These are phyloP conservation scores for Hippocampus comes DNA, from an alignment of 2,113 vertebrate genomes.

Conservation along the genomic window DNA sequence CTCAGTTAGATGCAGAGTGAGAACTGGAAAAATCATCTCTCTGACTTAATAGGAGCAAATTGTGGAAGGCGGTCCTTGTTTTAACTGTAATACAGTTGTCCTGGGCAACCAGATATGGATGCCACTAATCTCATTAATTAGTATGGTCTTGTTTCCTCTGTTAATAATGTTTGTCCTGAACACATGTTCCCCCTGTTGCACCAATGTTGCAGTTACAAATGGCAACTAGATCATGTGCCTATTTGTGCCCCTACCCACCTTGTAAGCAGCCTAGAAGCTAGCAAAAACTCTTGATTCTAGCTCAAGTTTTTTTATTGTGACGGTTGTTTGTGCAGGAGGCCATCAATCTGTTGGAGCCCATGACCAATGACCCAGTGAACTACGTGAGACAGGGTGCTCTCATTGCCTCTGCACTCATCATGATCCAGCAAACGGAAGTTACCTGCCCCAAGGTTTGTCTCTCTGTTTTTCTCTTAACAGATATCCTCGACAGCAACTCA, in stretches of 20 bases:
- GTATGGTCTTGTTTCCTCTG: constrained; percentile 49
- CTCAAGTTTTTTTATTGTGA: not conserved
- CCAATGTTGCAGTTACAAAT: constrained; percentile 14
- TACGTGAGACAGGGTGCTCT: constrained; percentile 96
- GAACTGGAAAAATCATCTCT: constrained; percentile 16
- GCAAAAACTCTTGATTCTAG: not conserved
- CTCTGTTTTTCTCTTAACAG: not conserved
- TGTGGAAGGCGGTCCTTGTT: constrained; percentile 20
- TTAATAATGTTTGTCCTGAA: constrained; percentile 48
- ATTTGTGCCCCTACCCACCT: not conserved
- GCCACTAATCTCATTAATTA: constrained; percentile 64
- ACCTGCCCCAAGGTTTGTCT: constrained; percentile 91
- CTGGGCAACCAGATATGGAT: constrained; percentile 55
- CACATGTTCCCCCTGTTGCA: constrained; percentile 14
- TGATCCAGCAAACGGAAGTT: constrained; percentile 97
- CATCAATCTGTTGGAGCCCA: constrained; percentile 96
- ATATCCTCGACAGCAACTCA: not conserved
- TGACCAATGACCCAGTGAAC: constrained; percentile 99
- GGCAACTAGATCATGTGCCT: not conserved
- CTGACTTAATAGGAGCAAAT: constrained; percentile 28
- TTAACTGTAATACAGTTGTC: constrained; percentile 31
- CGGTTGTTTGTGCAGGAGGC: constrained; percentile 80
- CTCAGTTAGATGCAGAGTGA: constrained; percentile 20
- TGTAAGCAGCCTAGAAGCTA: not conserved
- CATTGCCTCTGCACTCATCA: constrained; percentile 94